Conservation (phyloP, 1,140 invertebrate species). For the Tetragonula clypearis region DNA sequence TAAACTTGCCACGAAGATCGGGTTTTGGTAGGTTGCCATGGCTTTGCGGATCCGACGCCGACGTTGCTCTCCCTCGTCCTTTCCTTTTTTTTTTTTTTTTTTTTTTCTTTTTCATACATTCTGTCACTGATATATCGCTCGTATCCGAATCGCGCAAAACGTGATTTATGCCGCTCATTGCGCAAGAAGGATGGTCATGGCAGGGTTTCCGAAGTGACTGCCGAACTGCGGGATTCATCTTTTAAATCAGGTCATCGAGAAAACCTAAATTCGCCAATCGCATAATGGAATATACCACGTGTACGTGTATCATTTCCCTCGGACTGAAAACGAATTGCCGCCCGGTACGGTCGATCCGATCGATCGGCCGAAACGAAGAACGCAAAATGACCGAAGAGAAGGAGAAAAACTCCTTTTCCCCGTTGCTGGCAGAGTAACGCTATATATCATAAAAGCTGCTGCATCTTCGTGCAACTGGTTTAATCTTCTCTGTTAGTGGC, state of each 20-base stretch:
- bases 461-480: neutral
- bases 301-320: neutral
- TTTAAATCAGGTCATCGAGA: slow-evolving; percentile 3
- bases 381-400: too few species aligned
- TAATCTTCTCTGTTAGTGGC: slow-evolving; percentile 12
- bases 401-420: neutral
- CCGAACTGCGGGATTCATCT: slow-evolving; percentile 4
- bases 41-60: slow-evolving; percentile 6
- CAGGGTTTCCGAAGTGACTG: slow-evolving; percentile 22
- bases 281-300: slow-evolving; percentile 33
- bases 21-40: slow-evolving; percentile 46
- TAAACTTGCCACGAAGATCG: slow-evolving; percentile 29
- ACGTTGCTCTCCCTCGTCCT: neutral
- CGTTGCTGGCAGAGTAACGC: too few species aligned
- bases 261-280: slow-evolving; percentile 47
- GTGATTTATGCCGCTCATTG: slow-evolving; percentile 40
- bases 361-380: neutral
- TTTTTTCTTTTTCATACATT: slow-evolving; percentile 18
- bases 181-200: slow-evolving; percentile 21
- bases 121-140: slow-evolving; percentile 47
- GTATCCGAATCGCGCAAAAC: slow-evolving; percentile 43
- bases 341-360: neutral
- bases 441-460: slow-evolving; percentile 1
- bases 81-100: slow-evolving; percentile 22
- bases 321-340: neutral